Evolutionary conservation across 2,888 invertebrate genomes (phyloP).

Genomic region (Rotaria macrura): DNA sequence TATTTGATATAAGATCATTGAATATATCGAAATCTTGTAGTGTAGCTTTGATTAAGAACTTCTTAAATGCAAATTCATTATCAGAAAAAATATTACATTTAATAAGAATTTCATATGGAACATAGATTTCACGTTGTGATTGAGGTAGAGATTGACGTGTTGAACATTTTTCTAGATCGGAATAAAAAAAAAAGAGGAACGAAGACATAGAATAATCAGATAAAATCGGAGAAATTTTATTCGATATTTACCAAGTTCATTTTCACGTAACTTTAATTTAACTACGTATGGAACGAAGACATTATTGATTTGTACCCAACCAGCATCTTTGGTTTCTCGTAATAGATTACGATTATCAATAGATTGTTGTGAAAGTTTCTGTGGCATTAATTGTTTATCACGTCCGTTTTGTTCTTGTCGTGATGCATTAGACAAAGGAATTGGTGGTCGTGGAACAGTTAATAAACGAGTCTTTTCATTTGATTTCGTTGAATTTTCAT

Average conservation of each 20-base stretch:
- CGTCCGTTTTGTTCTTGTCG: background rate
- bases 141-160: background rate
- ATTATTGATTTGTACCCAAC: constrained; percentile 18
- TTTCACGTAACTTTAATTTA: background rate
- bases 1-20: constrained; percentile 1
- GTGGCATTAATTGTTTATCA: background rate
- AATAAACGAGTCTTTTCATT: background rate
- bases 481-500: background rate
- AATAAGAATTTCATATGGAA: background rate
- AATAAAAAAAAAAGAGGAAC: too few species aligned
- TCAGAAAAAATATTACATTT: background rate
- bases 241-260: background rate
- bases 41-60: background rate
- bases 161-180: background rate
- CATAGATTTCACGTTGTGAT: constrained; percentile 23
- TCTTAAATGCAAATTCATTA: background rate
- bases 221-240: too few species aligned
- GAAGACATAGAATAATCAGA: too few species aligned
- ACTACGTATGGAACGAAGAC: background rate
- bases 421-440: too few species aligned
- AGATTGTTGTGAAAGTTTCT: background rate
- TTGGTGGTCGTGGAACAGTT: too few species aligned
- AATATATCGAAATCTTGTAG: background rate
- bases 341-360: background rate
- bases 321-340: background rate